Evolutionary conservation across 2,888 invertebrate genomes (phyloP).

Genomic region (Vanessa cardui): DNA sequence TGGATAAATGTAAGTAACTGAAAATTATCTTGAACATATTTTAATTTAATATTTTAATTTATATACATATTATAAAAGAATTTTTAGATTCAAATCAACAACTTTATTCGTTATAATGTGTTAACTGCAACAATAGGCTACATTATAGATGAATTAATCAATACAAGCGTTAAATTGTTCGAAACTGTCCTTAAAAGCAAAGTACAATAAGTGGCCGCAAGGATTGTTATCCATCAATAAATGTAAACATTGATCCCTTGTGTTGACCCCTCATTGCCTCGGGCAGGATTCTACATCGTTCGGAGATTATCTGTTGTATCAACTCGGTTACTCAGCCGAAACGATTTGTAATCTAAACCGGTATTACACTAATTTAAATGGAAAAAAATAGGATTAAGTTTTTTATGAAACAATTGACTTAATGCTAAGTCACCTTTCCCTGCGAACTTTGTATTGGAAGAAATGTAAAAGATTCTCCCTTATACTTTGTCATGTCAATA

Average conservation of each 20-base stretch:
- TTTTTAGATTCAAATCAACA: no score
- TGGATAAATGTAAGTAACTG: background rate
- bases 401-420: no score
- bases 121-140: no score
- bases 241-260: conserved; percentile 27
- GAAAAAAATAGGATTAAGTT: background rate
- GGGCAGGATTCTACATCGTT: conserved; percentile 11
- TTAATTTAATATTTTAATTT: no score
- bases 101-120: no score
- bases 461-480: no score
- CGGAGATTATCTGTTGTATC: conserved; percentile 25
- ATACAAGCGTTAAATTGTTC: background rate
- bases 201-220: background rate
- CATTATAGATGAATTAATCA: no score
- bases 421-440: no score
- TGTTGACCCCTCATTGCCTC: conserved; percentile 26
- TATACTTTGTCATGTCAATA: no score
- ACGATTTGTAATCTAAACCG: conserved; percentile 18
- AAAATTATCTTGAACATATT: background rate
- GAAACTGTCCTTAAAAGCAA: background rate
- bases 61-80: no score
- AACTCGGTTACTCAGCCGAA: conserved; percentile 16
- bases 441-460: no score
- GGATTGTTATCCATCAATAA: conserved; percentile 25
- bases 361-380: background rate